Evolutionary conservation across 2,113 vertebrate genomes (phyloP).

Genomic region (Myotis yumanensis): DNA sequence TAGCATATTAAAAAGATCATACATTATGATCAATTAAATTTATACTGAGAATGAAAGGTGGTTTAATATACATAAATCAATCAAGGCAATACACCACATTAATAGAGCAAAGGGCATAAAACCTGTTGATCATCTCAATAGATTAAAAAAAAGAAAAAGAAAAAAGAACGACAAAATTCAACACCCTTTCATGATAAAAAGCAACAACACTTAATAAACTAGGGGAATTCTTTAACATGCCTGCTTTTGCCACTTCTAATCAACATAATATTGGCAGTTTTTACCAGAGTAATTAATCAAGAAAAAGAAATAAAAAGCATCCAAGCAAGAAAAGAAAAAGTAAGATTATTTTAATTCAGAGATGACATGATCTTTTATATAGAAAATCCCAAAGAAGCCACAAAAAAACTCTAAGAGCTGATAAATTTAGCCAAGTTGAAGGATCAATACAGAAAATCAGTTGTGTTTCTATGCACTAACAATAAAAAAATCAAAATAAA

Average conservation of each 20-base stretch:
- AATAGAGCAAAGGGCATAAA: neutral
- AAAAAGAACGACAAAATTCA: neutral
- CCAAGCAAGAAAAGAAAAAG: neutral
- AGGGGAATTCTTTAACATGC: neutral
- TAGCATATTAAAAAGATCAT: neutral
- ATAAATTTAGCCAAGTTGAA: neutral
- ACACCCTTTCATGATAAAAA: neutral
- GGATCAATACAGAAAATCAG: neutral
- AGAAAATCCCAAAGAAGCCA: neutral
- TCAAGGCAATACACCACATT: no score
- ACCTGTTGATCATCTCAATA: neutral
- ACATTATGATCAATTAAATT: neutral
- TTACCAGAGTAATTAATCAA: neutral
- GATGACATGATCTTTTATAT: neutral
- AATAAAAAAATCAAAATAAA: neutral
- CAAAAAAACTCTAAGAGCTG: neutral
- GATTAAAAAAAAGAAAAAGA: neutral
- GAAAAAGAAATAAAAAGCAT: neutral
- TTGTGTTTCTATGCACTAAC: neutral
- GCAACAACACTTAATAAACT: neutral
- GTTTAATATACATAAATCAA: neutral
- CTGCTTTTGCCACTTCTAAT: neutral
- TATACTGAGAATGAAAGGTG: neutral
- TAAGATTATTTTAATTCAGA: neutral
- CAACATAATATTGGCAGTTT: neutral